Evolutionary conservation across 2,888 invertebrate species (phyloP), one percentile per base, ranked within the genome.

Genomic region (Chorisops tibialis): DNA sequence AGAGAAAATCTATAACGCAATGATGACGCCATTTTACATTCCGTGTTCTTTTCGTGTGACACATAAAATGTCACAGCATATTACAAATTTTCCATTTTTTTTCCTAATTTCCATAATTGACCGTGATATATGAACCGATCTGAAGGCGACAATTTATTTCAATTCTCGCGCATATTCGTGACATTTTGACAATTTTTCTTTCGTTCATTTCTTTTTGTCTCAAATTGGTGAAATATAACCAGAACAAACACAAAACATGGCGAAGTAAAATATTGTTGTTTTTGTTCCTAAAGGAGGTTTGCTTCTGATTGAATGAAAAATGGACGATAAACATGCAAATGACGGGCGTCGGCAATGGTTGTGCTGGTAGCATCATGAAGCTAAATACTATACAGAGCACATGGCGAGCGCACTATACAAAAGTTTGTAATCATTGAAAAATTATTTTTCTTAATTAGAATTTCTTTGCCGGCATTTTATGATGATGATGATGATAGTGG

Each of bases 401-500:
- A 30, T 30, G 30, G 5, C 9, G 30, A 5, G 30, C 30, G 30
- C n/a, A n/a, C n/a, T n/a, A n/a, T n/a, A 9, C 30, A 30, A 30
- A 30, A 30, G 39, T 18, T 14, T 51, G 51, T 37, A 51, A 18
- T 37, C 35, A 37, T 37, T 37, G 37, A 51, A 54, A 54, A 54
- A 41, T 54, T 54, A 54, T 41, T 41, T 54, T 24, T 51, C 41
- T 54, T 54, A 54, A 54, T 54, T 54, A 54, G 52, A 54, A 54
- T 54, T 54, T 41, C 41, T 54, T 41, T 19, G 39, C 41, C 14
- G 41, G 41, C 22, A 54, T 41, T 41, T 51, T 54, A 38, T 52
- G 37, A 41, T 21, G 19, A 48, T 22, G 45, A 48, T 48, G 48
- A 39, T 54, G 52, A 24, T 16, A 12, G 41, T 41, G 12, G 41